Base-by-base conservation (phyloP, 2,797 vertebrate species). In the Pangasius larnaudii region DNA sequence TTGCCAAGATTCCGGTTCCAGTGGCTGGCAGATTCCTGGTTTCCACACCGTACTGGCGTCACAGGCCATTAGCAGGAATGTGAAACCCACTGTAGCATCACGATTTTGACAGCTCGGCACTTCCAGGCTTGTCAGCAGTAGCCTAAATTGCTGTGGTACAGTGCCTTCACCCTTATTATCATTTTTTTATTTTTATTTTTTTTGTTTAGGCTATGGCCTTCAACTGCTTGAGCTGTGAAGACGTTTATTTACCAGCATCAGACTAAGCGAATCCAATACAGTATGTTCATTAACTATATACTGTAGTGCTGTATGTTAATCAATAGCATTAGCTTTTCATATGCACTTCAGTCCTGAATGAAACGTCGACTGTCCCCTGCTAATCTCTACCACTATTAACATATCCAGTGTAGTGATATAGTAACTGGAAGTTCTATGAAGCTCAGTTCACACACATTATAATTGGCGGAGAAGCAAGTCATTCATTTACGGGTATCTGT, bases 81-180 rank as follows among this genome's bases (percentile, higher is more conserved):
- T 61, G 51, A 72, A 85, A 88, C 53, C 56, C 77, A 36, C 77
- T 72, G 53, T 71, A 81, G 63, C 87, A 16, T 71, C 65, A 16
- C 53, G 0, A 19, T 49, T 74, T 30, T 85, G 83, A 81, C 84
- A 85, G 84, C 84, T 85, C 77, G 19, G 56, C 83, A 85, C 84
- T 59, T 88, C 88, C 65, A 59, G 63, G 77, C 79, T 36, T 85
- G 84, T 72, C 65, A 74, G 65, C 63, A 27, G 39, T 16, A 24
- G 39, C 33, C 63, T 51, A 80, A 71, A 53, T 72, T 80, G 83
- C 13, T 19, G 39, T 27, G 74, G 13, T 46, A 46, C 53, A 59
- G 11, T 58, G 51, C 36, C 56, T 69, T 79, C 0, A 39, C 2
- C 30, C 24, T 53, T 84, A 78, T 88, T 69, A 36, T 9, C 13